A percentile compares a stretch with the other conserved stretches of the same genome.
These are phyloP conservation scores for Rhogogaster chlorosoma DNA, from an alignment of 2,888 invertebrate genomes.

Conservation along the genomic window DNA sequence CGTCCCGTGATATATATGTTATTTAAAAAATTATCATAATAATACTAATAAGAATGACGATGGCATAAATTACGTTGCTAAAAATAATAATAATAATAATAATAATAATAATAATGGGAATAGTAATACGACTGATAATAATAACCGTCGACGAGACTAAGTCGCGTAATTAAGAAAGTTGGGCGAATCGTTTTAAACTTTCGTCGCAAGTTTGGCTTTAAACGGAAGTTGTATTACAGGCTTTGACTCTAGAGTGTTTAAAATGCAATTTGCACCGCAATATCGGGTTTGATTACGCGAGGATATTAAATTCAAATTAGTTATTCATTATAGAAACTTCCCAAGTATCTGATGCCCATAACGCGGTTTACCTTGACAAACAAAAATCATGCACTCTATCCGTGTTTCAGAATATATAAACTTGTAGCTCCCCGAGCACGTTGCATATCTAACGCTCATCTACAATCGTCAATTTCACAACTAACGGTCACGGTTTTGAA, in stretches of 20 bases:
- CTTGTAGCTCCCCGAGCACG: background rate
- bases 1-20: background rate
- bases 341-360: conserved; percentile 1
- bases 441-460: background rate
- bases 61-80: background rate
- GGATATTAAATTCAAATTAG: conserved; percentile 44
- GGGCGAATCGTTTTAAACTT: conserved; percentile 48
- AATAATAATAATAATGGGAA: background rate
- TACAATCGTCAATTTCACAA: background rate
- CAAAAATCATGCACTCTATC: conserved; percentile 4
- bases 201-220: conserved; percentile 44
- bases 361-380: background rate
- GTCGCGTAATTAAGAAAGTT: conserved; percentile 47
- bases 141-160: conserved; percentile 36
- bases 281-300: conserved; percentile 44
- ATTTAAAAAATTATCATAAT: background rate
- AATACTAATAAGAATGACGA: background rate
- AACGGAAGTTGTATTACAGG: conserved; percentile 48
- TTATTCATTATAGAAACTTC: conserved; percentile 44
- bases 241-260: conserved; percentile 42
- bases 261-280: conserved; percentile 45
- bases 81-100: conserved; percentile 3
- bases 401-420: background rate
- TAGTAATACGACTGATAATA: conserved; percentile 36
- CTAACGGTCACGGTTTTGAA: background rate